Evolutionary conservation across 1,140 invertebrate genomes (phyloP).

Genomic region (Drosophila kohkoa): DNA sequence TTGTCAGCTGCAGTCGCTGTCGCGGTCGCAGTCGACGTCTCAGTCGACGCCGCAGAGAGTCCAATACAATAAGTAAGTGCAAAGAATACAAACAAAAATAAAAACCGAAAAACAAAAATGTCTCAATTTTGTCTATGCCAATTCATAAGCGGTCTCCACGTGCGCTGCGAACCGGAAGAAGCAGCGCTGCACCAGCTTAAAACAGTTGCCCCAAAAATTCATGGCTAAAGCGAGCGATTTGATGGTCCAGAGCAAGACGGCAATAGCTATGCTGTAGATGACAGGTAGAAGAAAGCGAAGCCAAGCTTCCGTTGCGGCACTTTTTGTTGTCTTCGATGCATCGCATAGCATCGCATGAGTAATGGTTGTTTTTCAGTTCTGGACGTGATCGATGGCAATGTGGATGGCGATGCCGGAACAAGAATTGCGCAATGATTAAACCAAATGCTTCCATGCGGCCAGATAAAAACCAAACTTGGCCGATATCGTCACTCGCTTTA

Average conservation of each 20-base stretch:
- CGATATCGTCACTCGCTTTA: conserved; percentile 15
- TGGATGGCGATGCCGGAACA: conserved; percentile 42
- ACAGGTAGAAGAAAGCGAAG: neutral
- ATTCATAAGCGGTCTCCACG: conserved; percentile 42
- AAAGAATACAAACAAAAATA: conserved; percentile 16
- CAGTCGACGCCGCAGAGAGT: neutral
- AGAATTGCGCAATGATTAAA: conserved; percentile 40
- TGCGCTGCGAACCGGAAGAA: conserved; percentile 60
- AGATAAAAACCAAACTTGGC: conserved; percentile 16
- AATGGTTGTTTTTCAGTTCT: conserved; percentile 25
- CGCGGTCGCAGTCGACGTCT: conserved; percentile 13
- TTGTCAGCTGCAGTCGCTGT: neutral
- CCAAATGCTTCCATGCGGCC: conserved; percentile 40
- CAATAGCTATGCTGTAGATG: neutral
- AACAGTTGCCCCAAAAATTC: conserved; percentile 27
- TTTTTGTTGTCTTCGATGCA: conserved; percentile 4
- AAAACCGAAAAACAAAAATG: conserved; percentile 19
- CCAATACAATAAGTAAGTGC: neutral
- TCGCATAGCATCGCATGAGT: conserved; percentile 31
- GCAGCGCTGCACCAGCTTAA: neutral
- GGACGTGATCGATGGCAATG: conserved; percentile 44
- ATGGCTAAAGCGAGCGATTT: conserved; percentile 34
- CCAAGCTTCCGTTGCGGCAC: conserved; percentile 33
- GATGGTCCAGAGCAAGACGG: conserved; percentile 21
- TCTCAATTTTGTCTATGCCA: conserved; percentile 35